Base-by-base conservation (phyloP, 2,797 vertebrate genomes). In the Cheirogaleus major region DNA sequence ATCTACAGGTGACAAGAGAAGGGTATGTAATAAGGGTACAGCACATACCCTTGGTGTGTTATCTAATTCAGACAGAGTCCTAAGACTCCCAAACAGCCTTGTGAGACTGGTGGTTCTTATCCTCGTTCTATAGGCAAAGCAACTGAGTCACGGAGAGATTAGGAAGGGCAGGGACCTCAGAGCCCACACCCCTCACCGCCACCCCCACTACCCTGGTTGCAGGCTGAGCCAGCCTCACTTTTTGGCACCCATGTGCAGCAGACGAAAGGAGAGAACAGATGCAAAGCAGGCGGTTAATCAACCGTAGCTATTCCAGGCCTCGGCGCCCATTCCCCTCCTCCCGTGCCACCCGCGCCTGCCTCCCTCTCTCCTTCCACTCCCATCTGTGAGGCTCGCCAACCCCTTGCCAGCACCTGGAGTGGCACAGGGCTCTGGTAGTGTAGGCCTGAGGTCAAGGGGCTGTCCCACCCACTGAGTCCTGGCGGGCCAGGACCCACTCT, bases 41-140 rank as follows among this genome's bases (percentile, higher is more conserved):
- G 55, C 22, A 5, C 18, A 13, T 12, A 6, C 27, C 25, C 25
- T 0, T 0, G 1, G n/a, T 30, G 65, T 2, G 0, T 45, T 7
- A 0, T 50, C 25, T 41, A 43, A 23, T 35, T 30, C 22, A 30
- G 35, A 25, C 2, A 5, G 25, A 4, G 57, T 52, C 65, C n/a
- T 3, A 30, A 32, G 72, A 4, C 65, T 57, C 75, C 48, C 10
- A 7, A 1, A 1, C 23, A 6, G 4, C 86, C 50, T 59, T 3
- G 2, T 85, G 50, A 38, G 27, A 27, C 82, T 1, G 35, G 80
- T 0, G 5, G 12, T 1, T 65, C 79, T 48, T 12, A 50, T 22
- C 22, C 43, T 23, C 55, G 27, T 52, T 79, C 67, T 61, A 69
- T 27, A 55, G 92, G 69, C 13, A 38, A 80, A 67, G n/a, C n/a